phyloP scores from a whole-genome alignment of 2,797 vertebrate species.

The Myotis myotis region DNA sequence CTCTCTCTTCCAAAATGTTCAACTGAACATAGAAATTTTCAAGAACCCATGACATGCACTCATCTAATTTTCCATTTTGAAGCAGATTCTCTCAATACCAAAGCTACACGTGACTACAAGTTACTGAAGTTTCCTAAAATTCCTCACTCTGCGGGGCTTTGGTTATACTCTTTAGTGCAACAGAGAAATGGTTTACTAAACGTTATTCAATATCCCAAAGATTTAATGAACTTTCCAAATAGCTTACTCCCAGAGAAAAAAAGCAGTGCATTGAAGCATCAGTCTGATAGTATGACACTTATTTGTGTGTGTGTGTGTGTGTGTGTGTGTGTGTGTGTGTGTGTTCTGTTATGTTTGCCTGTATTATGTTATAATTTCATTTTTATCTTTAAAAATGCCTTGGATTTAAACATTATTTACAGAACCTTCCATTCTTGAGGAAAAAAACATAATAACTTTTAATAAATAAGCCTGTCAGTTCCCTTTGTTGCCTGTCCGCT shows the following conservation, averaged over 20 bases:
- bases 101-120: not conserved
- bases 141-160: not conserved
- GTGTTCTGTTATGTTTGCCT: constrained; percentile 14
- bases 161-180: not conserved
- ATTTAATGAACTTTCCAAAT: constrained; percentile 8
- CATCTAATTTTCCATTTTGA: constrained; percentile 14
- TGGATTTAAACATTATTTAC: not conserved
- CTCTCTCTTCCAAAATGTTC: not conserved
- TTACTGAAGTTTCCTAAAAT: constrained; percentile 33
- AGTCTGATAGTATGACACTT: not conserved
- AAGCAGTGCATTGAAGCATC: not conserved
- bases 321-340: not conserved
- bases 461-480: constrained; percentile 12
- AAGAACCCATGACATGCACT: not conserved
- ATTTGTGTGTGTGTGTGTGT: not conserved
- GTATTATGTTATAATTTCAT: not conserved
- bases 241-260: constrained; percentile 4
- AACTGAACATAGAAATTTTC: not conserved
- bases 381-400: constrained; percentile 33
- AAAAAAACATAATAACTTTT: constrained; percentile 3
- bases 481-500: not conserved
- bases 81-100: constrained; percentile 34
- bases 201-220: not conserved
- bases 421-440: not conserved
- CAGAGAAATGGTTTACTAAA: not conserved